These are phyloP conservation scores for Rhyacophila brunnea DNA, from an alignment of 1,140 invertebrate species.

Conservation along the genomic window DNA sequence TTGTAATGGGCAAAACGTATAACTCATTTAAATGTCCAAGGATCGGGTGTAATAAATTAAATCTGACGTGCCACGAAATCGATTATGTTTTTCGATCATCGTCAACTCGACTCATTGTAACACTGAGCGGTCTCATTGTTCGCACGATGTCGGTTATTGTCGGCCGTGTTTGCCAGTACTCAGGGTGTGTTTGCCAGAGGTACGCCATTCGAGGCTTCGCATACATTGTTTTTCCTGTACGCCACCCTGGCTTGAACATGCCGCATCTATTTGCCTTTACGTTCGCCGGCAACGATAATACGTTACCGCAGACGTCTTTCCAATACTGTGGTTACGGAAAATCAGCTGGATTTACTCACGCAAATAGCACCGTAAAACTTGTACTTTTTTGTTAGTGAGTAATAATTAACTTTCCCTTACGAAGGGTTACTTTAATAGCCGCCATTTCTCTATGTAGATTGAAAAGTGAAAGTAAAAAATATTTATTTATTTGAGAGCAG, in stretches of 20 bases:
- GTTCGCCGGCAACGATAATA: neutral
- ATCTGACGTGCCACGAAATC: too few species aligned
- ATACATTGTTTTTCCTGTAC: neutral
- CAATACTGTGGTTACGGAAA: slow-evolving; percentile 10
- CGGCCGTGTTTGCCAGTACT: too few species aligned
- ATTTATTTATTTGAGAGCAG: too few species aligned
- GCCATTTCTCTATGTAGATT: too few species aligned
- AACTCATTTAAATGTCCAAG: too few species aligned
- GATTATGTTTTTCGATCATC: neutral
- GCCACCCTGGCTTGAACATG: neutral
- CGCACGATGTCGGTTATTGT: neutral
- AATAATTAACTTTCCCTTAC: too few species aligned
- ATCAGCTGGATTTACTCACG: slow-evolving; percentile 10
- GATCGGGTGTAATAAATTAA: too few species aligned
- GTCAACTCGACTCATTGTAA: neutral
- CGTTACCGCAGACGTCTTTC: slow-evolving; percentile 2
- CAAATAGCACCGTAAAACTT: slow-evolving; percentile 10
- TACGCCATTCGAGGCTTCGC: neutral
- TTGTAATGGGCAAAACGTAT: too few species aligned
- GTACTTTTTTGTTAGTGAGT: too few species aligned
- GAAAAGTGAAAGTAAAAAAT: too few species aligned
- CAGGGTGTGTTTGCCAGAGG: neutral
- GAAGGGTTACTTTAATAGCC: too few species aligned
- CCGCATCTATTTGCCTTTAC: neutral
- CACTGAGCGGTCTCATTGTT: neutral